Percentiles rank a stretch among this genome's conserved stretches.
These are phyloP conservation scores for Pseudois nayaur DNA, from an alignment of 2,113 vertebrate species.

Conservation along the genomic window DNA sequence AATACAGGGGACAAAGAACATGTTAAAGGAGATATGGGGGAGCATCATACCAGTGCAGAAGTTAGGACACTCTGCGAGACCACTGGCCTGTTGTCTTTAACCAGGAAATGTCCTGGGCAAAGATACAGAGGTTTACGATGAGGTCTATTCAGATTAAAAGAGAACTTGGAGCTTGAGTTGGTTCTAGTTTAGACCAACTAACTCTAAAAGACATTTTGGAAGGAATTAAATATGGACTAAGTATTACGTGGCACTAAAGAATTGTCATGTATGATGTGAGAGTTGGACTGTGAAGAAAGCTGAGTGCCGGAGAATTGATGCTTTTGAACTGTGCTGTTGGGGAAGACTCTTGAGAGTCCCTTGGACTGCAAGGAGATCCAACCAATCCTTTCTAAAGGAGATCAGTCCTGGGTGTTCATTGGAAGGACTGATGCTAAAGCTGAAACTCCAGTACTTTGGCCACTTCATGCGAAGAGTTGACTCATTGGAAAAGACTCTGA, in stretches of 20 bases:
- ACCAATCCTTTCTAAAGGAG: too few species aligned
- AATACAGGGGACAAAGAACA: neutral
- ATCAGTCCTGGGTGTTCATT: too few species aligned
- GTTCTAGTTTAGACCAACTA: neutral
- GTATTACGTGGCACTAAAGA: too few species aligned
- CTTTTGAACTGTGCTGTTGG: too few species aligned
- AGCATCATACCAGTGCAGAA: neutral
- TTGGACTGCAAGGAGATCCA: too few species aligned
- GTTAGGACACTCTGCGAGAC: neutral
- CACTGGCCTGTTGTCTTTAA: neutral
- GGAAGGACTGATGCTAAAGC: too few species aligned
- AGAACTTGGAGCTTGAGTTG: neutral
- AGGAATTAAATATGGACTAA: neutral
- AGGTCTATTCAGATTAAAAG: neutral
- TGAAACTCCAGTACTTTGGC: too few species aligned
- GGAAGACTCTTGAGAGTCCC: too few species aligned
- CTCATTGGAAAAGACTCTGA: too few species aligned
- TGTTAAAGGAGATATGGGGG: neutral
- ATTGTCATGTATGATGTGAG: too few species aligned
- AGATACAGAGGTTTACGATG: neutral
- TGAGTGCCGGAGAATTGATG: rapidly evolving
- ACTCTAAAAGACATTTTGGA: neutral
- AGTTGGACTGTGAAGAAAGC: too few species aligned
- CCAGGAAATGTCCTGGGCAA: neutral
- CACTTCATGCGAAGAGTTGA: too few species aligned